Base-by-base conservation (phyloP, 2,113 vertebrate genomes). In the Oncorhynchus gorbuscha region DNA sequence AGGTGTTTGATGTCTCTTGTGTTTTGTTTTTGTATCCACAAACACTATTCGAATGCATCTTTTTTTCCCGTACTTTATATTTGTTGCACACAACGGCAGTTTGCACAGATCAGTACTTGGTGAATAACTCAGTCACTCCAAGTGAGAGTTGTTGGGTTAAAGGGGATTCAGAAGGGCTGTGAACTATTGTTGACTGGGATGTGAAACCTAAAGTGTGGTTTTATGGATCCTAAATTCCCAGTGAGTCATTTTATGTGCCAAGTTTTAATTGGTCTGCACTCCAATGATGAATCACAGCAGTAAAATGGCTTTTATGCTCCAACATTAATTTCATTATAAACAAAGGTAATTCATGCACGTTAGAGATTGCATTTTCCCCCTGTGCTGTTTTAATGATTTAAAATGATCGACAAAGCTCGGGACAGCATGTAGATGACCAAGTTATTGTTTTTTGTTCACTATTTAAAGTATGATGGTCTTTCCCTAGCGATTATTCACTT, bases 401-500 rank as follows among this genome's bases (percentile, higher is more conserved):
- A 74, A 68, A 18, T 28, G 45, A 59, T 73, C 1, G 65, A 72
- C 11, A 55, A 69, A n/a, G 20, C 48, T 16, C 8, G 32, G 28
- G 11, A 49, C 20, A 9, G 26, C 5, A 74, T 69, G 75, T 24
- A 22, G 18, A 48, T 71, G 72, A 75, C 16, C 32, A 20, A 70
- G 48, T 58, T 39, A 64, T 64, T 14, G 30, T 30, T 81, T 76
- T 9, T 69, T 77, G 68, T 74, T 45, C 35, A 28, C 22, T 14
- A 12, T 76, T 73, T 62, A 20, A 20, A 28, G 65, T 22, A 67
- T 69, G 28, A 71, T 70, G 75, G 73, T 81, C 69, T 75, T 77
- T 84, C 64, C 65, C 76, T 32, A 77, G 75, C 68, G 69, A 88
- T 86, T 72, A 84, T 20, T 22, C 28, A 14, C 13, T 11, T 45